These are phyloP conservation scores for Zaprionus lachaisei DNA, from an alignment of 1,140 invertebrate species.

Conservation along the genomic window DNA sequence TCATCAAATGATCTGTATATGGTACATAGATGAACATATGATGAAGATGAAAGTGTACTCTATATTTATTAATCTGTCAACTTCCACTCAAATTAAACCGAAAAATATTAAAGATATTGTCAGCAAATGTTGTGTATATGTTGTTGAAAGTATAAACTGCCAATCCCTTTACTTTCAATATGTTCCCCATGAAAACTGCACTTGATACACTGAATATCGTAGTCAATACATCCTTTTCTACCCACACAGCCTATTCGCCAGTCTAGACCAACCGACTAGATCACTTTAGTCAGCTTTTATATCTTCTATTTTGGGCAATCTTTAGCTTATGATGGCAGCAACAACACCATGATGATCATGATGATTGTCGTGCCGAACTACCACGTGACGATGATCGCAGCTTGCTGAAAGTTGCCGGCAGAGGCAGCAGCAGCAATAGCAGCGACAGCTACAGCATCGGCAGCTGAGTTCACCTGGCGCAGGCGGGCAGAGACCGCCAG, in stretches of 20 bases:
- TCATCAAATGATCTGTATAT: neutral
- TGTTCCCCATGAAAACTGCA: neutral
- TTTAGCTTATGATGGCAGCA: slow-evolving; percentile 47
- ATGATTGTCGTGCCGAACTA: slow-evolving; percentile 45
- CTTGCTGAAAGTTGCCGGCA: slow-evolving; percentile 39
- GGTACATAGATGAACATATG: neutral
- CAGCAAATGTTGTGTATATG: neutral
- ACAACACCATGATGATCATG: slow-evolving; percentile 23
- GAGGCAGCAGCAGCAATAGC: slow-evolving; percentile 26
- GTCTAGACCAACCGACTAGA: slow-evolving; percentile 9
- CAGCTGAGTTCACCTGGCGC: slow-evolving; percentile 40
- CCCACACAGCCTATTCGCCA: neutral
- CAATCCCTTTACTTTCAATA: neutral
- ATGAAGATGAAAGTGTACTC: too few relatives aligned
- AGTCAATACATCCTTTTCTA: neutral
- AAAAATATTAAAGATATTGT: neutral
- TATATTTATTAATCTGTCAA: neutral
- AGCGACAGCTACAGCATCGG: neutral
- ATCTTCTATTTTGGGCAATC: slow-evolving; percentile 39
- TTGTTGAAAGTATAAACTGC: neutral
- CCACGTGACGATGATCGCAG: slow-evolving; percentile 43
- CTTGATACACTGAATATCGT: too few relatives aligned
- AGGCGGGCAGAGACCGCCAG: slow-evolving; percentile 57
- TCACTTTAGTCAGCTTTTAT: slow-evolving; percentile 14
- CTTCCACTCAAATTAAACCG: too few relatives aligned